A percentile compares a stretch with the other conserved stretches of the same genome.
phyloP scores from a whole-genome alignment of 2,888 invertebrate species.

The Eilema griseolum region DNA sequence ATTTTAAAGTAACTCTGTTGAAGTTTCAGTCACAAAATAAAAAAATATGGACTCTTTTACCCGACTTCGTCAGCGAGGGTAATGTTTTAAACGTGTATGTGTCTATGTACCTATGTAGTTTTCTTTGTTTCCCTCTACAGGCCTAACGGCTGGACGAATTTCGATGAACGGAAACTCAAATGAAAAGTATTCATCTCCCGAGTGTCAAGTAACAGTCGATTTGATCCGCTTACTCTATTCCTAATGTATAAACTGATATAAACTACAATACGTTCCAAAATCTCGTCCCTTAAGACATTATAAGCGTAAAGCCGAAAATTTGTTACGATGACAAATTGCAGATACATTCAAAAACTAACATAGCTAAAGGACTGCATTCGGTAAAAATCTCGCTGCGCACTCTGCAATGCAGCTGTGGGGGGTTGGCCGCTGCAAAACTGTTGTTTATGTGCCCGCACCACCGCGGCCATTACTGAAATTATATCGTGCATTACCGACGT shows the following conservation, averaged over 20 bases:
- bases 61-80: no score
- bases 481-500: constrained; percentile 47
- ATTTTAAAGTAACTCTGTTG: not conserved
- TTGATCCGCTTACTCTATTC: not conserved
- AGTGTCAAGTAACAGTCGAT: not conserved
- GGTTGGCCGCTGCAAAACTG: constrained; percentile 56
- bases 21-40: not conserved
- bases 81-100: no score
- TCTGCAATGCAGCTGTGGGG: constrained; percentile 51
- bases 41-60: not conserved
- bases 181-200: not conserved
- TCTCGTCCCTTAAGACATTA: not conserved
- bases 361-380: constrained; percentile 46
- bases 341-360: constrained; percentile 20
- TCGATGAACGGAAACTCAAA: no score
- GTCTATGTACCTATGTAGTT: no score
- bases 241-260: not conserved
- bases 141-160: no score
- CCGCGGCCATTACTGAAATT: constrained; percentile 48
- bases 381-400: constrained; percentile 50
- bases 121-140: no score
- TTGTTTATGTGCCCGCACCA: constrained; percentile 58
- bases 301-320: constrained; percentile 6
- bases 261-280: not conserved
- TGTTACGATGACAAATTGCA: constrained; percentile 13